Evolutionary conservation across 2,113 vertebrate species (phyloP).

Genomic region (Macaca nemestrina): DNA sequence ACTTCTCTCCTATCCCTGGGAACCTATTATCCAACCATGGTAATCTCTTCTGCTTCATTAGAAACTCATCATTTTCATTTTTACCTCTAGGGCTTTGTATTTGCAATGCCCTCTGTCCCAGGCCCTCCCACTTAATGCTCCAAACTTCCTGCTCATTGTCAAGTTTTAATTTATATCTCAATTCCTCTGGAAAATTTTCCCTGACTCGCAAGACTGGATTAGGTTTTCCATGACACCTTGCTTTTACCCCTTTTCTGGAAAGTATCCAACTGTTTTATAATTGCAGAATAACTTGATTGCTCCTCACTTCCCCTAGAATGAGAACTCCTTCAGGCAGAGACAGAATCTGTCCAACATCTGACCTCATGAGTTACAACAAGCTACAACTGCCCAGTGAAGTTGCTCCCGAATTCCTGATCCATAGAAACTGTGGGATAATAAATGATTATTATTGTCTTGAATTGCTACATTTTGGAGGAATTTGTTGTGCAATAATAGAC

Average conservation of each 20-base stretch:
- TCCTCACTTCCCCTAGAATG: not conserved
- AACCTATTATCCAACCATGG: not conserved
- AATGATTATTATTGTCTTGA: not conserved
- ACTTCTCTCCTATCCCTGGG: not conserved
- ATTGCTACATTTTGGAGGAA: not conserved
- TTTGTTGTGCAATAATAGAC: not conserved
- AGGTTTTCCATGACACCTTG: not conserved
- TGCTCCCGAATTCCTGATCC: not conserved
- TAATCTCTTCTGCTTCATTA: not conserved
- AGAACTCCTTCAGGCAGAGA: not conserved
- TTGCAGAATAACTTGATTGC: not conserved
- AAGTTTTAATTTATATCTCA: not conserved
- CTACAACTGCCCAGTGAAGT: not conserved
- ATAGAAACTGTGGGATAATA: conserved; percentile 6
- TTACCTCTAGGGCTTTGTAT: not conserved
- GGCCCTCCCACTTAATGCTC: not conserved
- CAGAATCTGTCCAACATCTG: not conserved
- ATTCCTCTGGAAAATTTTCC: not conserved
- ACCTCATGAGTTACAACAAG: not conserved
- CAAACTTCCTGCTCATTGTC: not conserved
- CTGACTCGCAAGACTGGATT: not conserved
- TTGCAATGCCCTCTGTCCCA: not conserved
- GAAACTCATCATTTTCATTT: not conserved
- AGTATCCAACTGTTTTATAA: not conserved
- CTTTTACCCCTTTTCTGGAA: not conserved